These are phyloP conservation scores for Phyto melanocephala DNA, from an alignment of 2,888 invertebrate species.

Conservation along the genomic window DNA sequence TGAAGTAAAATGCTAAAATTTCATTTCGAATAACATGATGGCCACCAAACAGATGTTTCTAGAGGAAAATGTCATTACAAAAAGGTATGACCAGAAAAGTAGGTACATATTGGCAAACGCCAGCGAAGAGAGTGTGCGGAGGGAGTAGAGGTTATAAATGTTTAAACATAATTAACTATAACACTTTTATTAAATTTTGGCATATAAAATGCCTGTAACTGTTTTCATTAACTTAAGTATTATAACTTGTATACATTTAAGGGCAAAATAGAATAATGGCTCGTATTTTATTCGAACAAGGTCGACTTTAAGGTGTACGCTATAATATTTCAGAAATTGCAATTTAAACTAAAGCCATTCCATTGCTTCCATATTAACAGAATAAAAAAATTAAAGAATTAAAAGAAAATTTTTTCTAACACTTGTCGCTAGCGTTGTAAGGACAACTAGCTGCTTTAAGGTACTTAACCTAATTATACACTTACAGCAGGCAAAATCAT, in stretches of 20 bases:
- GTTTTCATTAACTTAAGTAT: background rate
- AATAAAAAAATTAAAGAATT: too few species aligned
- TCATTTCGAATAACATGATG: background rate
- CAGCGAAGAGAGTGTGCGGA: background rate
- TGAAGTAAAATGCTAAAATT: slow-evolving; percentile 25
- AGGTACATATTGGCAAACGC: background rate
- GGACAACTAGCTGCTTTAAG: too few species aligned
- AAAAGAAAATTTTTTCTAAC: too few species aligned
- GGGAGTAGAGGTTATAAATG: background rate
- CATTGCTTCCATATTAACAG: too few species aligned
- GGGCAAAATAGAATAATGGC: background rate
- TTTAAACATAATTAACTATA: slow-evolving; percentile 50
- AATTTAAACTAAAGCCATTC: too few species aligned
- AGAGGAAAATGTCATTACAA: background rate
- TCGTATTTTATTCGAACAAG: too few species aligned
- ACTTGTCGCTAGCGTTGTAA: too few species aligned
- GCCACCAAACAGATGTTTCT: slow-evolving; percentile 17
- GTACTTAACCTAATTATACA: too few species aligned
- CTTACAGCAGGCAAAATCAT: too few species aligned
- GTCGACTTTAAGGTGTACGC: too few species aligned
- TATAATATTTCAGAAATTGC: too few species aligned
- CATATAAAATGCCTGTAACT: background rate
- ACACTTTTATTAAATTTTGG: slow-evolving; percentile 35
- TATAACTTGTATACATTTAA: slow-evolving; percentile 3
- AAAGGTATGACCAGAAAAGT: background rate